Base-by-base conservation (phyloP, 2,888 invertebrate genomes). In the Drosophila buzzatii region DNA sequence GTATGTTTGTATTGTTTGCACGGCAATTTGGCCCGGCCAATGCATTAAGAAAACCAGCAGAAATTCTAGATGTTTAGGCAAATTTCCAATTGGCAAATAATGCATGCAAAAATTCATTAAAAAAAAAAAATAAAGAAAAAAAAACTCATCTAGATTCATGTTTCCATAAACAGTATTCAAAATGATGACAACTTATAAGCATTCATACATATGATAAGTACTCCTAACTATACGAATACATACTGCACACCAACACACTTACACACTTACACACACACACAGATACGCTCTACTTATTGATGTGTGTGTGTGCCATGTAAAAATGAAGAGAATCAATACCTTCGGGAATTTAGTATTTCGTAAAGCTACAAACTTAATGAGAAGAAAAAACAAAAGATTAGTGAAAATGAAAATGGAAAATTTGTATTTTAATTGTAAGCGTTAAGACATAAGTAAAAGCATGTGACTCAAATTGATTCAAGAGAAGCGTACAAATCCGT, bases 381-480 rank as follows among this genome's bases (percentile, higher is more conserved):
- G 31, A 35, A 16, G 5, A 16, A 18, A 14, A 23, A 47, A 45
- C n/a, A 33, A 58, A n/a, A 41, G 60, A 37, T 20, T 37, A 51
- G 33, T 10, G 42, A 42, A 27, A 41, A 39, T 3, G n/a, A 41
- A 23, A 16, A 20, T n/a, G 41, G 3, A 18, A 57, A 49, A 20
- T 49, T 56, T 70, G 71, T 71, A 70, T 56, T 45, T 51, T 53
- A 53, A 31, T 52, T 52, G 3, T 70, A 62, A 73, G 64, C 45
- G 42, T 51, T 64, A 44, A 49, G n/a, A 0, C 2, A 9, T 55
- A 53, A 70, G 53, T n/a, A n/a, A 4, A n/a, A 33, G 52, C 72
- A 71, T 53, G 33, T 53, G 61, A 60, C 71, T 69, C 69, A 60
- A 59, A 71, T 69, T 69, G 68, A 70, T 69, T 70, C 61, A 14